Base-by-base conservation (phyloP, 2,888 invertebrate species). In the Diaprepes abbreviatus region DNA sequence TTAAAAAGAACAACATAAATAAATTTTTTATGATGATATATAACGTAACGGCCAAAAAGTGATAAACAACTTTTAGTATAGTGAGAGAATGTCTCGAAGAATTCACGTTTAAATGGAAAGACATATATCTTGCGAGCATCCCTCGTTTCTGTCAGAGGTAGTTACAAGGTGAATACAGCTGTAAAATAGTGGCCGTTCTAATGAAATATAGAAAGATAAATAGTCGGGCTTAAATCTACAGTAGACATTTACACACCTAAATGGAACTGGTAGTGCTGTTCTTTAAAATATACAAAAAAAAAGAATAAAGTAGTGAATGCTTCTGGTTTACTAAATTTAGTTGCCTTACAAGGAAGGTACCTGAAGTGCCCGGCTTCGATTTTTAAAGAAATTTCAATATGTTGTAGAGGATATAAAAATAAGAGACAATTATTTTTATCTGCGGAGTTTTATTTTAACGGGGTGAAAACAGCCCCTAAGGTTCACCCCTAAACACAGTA, bases 111-210 rank as follows among this genome's bases (percentile, higher is more conserved):
- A 17, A 43, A 43, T 43, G 40, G 40, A 43, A 43, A 43, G 40
- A 43, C 40, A 50, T 50, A 50, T 28, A 50, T 50, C 48, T 28
- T 50, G 28, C 28, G 6, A 50, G 14, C 24, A 28, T 28, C 31
- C 48, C 48, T 28, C 14, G 48, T 50, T 28, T 28, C 48, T 50
- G 48, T 50, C 14, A 50, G 28, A 28, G 14, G 3, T 5, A 14
- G 48, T 50, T 24, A 50, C 48, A 28, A 28, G 28, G 48, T 28
- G 28, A 28, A 3, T 43, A 43, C 40, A 43, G 40, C 17, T 10
- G 40, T 43, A 19, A 43, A 43, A 43, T 43, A 43, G 40, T 19
- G 17, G 40, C 0, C 2, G 7, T 43, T 43, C 17, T 43, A 43
- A 43, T 43, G 19, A 10, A 43, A 43, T 19, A 43, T 19, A 43